Conservation (phyloP, 2,797 vertebrate species). For the Propithecus deckenii region DNA sequence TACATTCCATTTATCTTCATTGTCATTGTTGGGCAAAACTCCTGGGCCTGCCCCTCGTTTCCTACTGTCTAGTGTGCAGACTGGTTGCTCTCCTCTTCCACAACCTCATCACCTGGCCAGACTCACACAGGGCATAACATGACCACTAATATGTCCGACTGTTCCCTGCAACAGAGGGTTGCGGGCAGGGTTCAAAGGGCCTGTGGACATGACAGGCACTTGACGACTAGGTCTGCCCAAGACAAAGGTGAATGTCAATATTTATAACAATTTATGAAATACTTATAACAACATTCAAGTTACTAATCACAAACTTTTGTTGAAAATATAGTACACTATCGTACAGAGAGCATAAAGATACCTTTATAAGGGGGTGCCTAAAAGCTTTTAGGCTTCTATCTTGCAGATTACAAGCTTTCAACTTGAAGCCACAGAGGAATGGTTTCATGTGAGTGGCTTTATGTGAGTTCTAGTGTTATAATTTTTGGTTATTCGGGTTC, state of each 20-base stretch:
- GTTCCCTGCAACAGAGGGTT: not conserved
- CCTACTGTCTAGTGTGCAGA: not conserved
- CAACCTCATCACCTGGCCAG: not conserved
- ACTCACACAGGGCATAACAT: not conserved
- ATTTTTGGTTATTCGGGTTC: not conserved
- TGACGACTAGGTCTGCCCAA: not conserved
- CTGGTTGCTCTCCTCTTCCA: not conserved
- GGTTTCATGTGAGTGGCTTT: not conserved
- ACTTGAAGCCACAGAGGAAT: not conserved
- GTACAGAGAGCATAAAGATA: not conserved
- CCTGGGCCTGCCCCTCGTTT: not conserved
- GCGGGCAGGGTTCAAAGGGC: not conserved
- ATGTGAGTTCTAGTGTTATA: not conserved
- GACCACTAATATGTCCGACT: not conserved
- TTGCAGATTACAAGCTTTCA: not conserved
- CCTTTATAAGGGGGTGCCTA: not conserved
- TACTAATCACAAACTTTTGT: not conserved
- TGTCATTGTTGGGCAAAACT: not conserved
- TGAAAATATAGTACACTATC: not conserved
- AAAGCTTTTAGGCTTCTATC: not conserved
- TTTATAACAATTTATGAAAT: not conserved
- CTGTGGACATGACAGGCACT: not conserved
- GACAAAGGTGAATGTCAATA: not conserved
- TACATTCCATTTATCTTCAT: not conserved
- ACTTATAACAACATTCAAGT: not conserved